Conservation (phyloP, 2,113 vertebrate genomes). For the Ariopsis seemanni region DNA sequence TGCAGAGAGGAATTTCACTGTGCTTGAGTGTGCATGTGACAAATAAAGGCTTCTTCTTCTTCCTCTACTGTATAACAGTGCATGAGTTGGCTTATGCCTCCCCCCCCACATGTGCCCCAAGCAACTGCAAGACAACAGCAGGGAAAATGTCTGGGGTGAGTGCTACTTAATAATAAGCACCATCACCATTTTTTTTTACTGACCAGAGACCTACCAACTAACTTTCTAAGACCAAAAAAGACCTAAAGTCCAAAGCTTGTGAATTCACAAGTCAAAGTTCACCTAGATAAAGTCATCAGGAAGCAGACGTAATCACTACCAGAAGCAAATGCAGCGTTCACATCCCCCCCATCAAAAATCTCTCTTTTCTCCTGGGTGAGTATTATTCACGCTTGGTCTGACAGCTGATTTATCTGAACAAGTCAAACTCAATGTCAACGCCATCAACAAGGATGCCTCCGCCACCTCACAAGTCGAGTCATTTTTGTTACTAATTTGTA, state of each 20-base stretch:
- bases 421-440: not conserved
- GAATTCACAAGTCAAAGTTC: not conserved
- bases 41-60: too few species aligned
- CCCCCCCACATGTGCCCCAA: not conserved
- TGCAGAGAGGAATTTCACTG: too few species aligned
- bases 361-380: not conserved
- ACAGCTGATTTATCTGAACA: not conserved
- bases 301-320: not conserved
- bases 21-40: too few species aligned
- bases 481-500: not conserved
- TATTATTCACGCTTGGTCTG: not conserved
- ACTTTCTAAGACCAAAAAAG: not conserved
- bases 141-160: not conserved
- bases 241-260: not conserved
- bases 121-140: not conserved
- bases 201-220: not conserved
- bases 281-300: not conserved
- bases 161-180: not conserved
- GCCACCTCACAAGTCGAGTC: not conserved
- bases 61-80: not conserved
- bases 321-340: not conserved
- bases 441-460: not conserved
- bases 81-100: not conserved
- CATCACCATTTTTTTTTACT: not conserved
- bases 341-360: not conserved